Evolutionary conservation across 2,888 invertebrate genomes (phyloP), one percentile per base, ranked within the genome.

Genomic region (Agrilus biguttatus): DNA sequence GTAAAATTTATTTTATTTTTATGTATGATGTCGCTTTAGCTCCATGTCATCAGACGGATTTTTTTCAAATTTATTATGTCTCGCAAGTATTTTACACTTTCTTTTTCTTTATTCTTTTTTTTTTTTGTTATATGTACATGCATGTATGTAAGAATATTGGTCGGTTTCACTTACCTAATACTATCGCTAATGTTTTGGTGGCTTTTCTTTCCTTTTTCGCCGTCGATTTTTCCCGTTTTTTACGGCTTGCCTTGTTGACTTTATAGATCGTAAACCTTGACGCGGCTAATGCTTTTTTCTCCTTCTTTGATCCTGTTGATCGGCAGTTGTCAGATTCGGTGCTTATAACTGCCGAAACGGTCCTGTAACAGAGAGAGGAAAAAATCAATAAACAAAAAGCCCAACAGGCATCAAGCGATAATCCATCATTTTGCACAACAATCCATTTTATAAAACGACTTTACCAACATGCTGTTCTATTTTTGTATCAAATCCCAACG

Each of bases 181-280:
- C 98, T 66, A 98, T 96, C 45, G 96, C 97, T 52, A 98, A 69
- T 8, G 97, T 98, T 73, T 97, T 97, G 8, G 97, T 98, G 32
- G 98, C 97, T 67, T 98, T 95, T 47, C 93, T 77, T 62, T 98
- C 98, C 57, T 88, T 90, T 65, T 87, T 89, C 4, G 90, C 91
- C 1, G 90, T 88, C 17, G 89, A 89, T 60, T 91, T 92, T 60
- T 92, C 92, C 40, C 90, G 73, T 69, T 95, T 95, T 72, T 93
- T 92, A 65, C 89, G 82, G 60, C 89, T 88, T 37, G 91, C 91
- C 68, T 92, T 93, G 71, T 91, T 89, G 44, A 89, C 87, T 68
- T 90, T 90, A 69, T 89, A 90, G 60, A 90, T 89, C 49, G 89
- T 90, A 67, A 90, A 90, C 53, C 89, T 75, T 36, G 82, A 80